These are phyloP conservation scores for Meloidogyne floridensis DNA, from an alignment of 1,140 invertebrate genomes.

Conservation along the genomic window DNA sequence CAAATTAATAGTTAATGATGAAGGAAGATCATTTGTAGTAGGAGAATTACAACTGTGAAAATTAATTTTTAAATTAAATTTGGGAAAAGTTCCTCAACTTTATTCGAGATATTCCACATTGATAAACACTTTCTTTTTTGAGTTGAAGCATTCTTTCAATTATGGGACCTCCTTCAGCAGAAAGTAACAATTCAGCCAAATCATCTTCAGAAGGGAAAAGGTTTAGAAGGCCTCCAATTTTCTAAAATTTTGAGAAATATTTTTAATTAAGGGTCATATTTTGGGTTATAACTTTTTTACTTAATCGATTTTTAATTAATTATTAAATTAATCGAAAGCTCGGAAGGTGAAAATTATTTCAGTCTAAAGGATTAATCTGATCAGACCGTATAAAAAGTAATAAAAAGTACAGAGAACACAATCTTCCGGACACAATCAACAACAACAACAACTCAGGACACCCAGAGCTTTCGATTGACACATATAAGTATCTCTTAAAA, in stretches of 20 bases:
- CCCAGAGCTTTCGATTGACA: background rate
- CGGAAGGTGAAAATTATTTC: no score
- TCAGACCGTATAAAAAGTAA: no score
- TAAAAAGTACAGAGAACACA: no score
- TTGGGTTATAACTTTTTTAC: no score
- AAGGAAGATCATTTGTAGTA: background rate
- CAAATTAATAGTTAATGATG: background rate
- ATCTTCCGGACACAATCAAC: no score
- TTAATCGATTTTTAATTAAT: no score
- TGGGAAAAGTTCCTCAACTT: background rate
- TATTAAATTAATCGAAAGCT: no score
- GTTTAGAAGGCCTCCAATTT: background rate
- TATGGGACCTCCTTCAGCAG: background rate
- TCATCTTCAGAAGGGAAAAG: background rate
- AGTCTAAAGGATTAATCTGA: no score
- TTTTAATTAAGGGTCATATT: no score
- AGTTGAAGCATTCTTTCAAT: background rate
- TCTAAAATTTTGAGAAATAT: background rate
- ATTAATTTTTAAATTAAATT: no score
- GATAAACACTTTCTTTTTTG: background rate
- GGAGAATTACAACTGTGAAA: background rate
- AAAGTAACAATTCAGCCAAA: background rate
- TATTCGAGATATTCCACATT: slow-evolving; percentile 6
- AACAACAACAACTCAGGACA: no score
- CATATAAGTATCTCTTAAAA: background rate